Conservation (phyloP, 2,888 invertebrate genomes). For the Caenorhabditis macrosperma region DNA sequence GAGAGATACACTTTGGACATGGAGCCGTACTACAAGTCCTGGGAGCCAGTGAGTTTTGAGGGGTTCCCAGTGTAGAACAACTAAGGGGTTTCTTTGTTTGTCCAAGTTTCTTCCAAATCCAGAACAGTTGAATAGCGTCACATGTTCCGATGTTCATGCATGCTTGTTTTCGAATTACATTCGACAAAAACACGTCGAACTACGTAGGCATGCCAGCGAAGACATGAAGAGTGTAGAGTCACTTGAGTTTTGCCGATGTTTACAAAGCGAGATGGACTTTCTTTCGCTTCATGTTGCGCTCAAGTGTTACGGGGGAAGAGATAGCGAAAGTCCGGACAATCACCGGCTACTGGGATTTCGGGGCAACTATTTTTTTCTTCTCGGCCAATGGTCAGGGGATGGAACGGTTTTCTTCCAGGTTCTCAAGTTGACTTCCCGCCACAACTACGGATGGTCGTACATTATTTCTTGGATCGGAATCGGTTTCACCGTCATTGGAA, state of each 20-base stretch:
- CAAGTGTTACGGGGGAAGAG: conserved; percentile 35
- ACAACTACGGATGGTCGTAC: conserved; percentile 94
- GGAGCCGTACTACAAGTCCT: conserved; percentile 92
- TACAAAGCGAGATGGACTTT: conserved; percentile 42
- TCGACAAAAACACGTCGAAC: conserved; percentile 16
- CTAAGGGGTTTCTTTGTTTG: conserved; percentile 1
- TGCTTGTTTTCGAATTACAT: conserved; percentile 14
- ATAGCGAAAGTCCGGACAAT: conserved; percentile 41
- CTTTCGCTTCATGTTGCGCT: conserved; percentile 22
- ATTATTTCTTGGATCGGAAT: conserved; percentile 97
- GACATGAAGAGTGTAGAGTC: conserved; percentile 44
- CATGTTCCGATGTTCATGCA: neutral
- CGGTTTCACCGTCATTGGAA: conserved; percentile 88
- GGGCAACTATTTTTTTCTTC: neutral
- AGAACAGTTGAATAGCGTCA: conserved; percentile 32
- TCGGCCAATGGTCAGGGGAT: neutral
- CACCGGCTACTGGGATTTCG: neutral
- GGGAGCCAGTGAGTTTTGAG: conserved; percentile 83
- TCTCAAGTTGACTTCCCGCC: conserved; percentile 72
- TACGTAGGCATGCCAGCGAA: conserved; percentile 48
- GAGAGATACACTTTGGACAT: conserved; percentile 95
- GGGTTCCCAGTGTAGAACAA: neutral
- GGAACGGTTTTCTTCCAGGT: conserved; percentile 71
- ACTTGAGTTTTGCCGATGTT: conserved; percentile 51
- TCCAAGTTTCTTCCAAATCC: neutral